Percentiles rank a stretch among this genome's conserved stretches.
Conservation (phyloP, 2,797 vertebrate genomes). For the Myripristis murdjan region DNA sequence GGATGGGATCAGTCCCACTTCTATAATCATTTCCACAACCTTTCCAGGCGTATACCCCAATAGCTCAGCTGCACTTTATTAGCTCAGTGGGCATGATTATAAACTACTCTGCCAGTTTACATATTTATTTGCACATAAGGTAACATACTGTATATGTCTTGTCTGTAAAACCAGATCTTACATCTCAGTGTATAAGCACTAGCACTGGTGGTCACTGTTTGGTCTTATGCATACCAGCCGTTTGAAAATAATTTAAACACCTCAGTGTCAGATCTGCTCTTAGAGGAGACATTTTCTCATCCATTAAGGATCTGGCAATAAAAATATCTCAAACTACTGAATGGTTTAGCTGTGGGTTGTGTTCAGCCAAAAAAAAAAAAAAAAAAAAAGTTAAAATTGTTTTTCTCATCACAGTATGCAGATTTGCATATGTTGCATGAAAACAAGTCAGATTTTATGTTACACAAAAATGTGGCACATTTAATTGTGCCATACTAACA, state of each 20-base stretch:
- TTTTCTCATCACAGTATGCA: slow-evolving; percentile 17
- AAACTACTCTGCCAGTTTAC: slow-evolving; percentile 72
- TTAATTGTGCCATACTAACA: slow-evolving; percentile 12
- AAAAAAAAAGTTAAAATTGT: slow-evolving; percentile 21
- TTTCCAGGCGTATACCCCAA: slow-evolving; percentile 59
- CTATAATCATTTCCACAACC: slow-evolving; percentile 50
- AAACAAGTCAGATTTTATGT: slow-evolving; percentile 22
- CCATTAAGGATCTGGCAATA: neutral
- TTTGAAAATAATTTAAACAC: slow-evolving; percentile 27
- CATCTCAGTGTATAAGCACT: slow-evolving; percentile 46
- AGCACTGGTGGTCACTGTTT: slow-evolving; percentile 48
- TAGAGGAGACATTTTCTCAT: slow-evolving; percentile 5
- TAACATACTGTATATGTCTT: slow-evolving; percentile 64
- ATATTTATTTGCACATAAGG: slow-evolving; percentile 83
- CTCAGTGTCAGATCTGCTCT: slow-evolving; percentile 30
- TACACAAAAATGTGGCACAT: slow-evolving; percentile 38
- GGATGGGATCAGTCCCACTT: too few species aligned
- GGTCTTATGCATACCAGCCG: slow-evolving; percentile 33
- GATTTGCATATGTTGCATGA: slow-evolving; percentile 44
- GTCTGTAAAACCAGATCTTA: slow-evolving; percentile 61
- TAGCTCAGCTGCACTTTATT: slow-evolving; percentile 84
- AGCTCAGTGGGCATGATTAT: slow-evolving; percentile 62
- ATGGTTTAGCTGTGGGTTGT: neutral
- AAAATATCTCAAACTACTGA: neutral
- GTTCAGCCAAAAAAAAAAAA: slow-evolving; percentile 13